Evolutionary conservation across 2,797 vertebrate genomes (phyloP).

Genomic region (Hydrophis major): DNA sequence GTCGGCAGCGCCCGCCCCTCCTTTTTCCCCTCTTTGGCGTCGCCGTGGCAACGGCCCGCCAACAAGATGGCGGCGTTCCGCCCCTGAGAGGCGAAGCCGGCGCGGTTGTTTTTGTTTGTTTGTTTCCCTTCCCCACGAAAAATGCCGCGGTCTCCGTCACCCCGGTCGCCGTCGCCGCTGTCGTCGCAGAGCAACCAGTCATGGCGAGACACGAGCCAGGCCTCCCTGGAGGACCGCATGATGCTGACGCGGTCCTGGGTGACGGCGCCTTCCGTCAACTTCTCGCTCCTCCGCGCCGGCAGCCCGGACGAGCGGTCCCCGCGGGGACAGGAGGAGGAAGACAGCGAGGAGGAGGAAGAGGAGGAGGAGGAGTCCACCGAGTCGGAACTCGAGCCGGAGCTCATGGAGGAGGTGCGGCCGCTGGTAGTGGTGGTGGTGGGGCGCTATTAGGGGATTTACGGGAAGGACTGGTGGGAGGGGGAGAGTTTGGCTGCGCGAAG

Average conservation of each 20-base stretch:
- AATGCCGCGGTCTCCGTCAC: not conserved
- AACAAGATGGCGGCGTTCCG: conserved; percentile 60
- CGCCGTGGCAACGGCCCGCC: conserved; percentile 48
- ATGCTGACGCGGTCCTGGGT: not conserved
- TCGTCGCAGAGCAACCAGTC: not conserved
- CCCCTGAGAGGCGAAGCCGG: not conserved
- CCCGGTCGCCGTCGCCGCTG: too few species aligned
- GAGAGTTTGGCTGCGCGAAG: too few species aligned
- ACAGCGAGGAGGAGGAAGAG: not conserved
- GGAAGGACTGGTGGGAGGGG: not conserved
- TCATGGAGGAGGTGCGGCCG: conserved; percentile 57
- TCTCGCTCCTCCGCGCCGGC: conserved; percentile 39
- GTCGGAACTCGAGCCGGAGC: conserved; percentile 39
- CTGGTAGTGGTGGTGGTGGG: too few species aligned
- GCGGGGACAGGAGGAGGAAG: not conserved
- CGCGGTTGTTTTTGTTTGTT: not conserved
- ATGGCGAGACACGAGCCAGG: conserved; percentile 18
- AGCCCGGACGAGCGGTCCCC: not conserved
- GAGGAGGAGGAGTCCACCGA: conserved; percentile 30
- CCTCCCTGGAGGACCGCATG: not conserved
- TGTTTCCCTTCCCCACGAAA: fast-evolving
- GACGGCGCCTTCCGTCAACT: not conserved
- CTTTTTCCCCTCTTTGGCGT: not conserved
- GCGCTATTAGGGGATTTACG: not conserved
- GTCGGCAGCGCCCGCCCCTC: conserved; percentile 38